Evolutionary conservation across 1,140 invertebrate species (phyloP), one percentile per base, ranked within the genome.

Genomic region (Colletes gigas): DNA sequence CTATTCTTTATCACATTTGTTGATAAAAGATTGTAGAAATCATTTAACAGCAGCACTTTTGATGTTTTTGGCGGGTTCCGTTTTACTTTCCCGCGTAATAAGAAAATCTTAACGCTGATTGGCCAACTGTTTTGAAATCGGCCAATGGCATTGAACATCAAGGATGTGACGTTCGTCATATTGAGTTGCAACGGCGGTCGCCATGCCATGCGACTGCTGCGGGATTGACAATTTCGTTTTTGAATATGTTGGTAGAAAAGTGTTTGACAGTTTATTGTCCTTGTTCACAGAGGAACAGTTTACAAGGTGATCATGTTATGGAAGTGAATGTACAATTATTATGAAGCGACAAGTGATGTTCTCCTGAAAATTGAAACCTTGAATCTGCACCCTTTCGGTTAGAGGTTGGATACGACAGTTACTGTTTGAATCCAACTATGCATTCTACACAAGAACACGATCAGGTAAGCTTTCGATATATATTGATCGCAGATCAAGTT

Each of bases 181-280:
- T 71, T 5, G 78, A 82, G 86, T 83, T 77, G 77, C 69, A 60
- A 78, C 55, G 52, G 77, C 77, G 75, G 75, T 78, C 85, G 86
- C 86, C 86, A 88, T 88, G 71, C 86, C 86, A 85, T 88, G 83
- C 86, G 85, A 76, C 67, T 55, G 81, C 72, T 50, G 39, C 71
- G 68, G 39, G 62, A 44, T 68, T 84, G 59, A 83, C 68, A 82
- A 75, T 69, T 71, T 68, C 30, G 47, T 21, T 67, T 15, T 10
- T 14, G 47, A 57, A 57, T 50, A 65, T 60, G 52, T 66, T n/a
- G 52, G 62, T 55, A 10, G 9, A 30, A 21, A 60, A 65, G 55
- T 82, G 67, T n/a, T 19, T 50, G 21, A n/a, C 8, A 19, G 57
- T 17, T 62, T 9, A 14, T 72, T 63, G 52, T 70, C 12, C n/a